Conservation (phyloP, 2,113 vertebrate species). For the Anhinga anhinga region DNA sequence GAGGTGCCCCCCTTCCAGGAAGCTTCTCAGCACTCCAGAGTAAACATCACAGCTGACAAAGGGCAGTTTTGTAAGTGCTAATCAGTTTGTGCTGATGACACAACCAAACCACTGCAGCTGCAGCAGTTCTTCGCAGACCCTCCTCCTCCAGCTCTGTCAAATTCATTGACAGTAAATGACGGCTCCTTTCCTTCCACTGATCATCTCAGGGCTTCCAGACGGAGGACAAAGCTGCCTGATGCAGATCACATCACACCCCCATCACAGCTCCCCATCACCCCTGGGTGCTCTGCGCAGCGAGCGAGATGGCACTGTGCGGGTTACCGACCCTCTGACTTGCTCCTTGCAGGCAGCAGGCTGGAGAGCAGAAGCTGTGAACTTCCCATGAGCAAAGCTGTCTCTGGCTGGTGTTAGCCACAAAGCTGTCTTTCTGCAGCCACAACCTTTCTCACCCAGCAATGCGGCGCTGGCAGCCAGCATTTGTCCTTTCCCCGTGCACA, state of each 20-base stretch:
- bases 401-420: background rate
- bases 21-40: background rate
- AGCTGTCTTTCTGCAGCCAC: background rate
- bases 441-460: accelerated
- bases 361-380: background rate
- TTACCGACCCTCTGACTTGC: accelerated
- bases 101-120: background rate
- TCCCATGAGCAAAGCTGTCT: background rate
- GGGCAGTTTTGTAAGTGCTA: background rate
- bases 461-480: accelerated
- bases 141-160: background rate
- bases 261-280: background rate
- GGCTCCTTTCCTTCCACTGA: background rate
- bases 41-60: background rate
- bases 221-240: background rate
- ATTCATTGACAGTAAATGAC: background rate
- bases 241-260: background rate
- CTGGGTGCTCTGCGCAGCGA: accelerated
- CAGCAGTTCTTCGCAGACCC: background rate
- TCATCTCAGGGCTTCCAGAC: background rate
- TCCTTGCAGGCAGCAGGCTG: background rate
- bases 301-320: accelerated
- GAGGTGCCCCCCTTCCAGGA: background rate
- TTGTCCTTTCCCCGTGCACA: background rate
- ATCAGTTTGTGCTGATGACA: background rate